Evolutionary conservation across 2,113 vertebrate genomes (phyloP), one percentile per base, ranked within the genome.

Genomic region (Dolichotis patagonum): DNA sequence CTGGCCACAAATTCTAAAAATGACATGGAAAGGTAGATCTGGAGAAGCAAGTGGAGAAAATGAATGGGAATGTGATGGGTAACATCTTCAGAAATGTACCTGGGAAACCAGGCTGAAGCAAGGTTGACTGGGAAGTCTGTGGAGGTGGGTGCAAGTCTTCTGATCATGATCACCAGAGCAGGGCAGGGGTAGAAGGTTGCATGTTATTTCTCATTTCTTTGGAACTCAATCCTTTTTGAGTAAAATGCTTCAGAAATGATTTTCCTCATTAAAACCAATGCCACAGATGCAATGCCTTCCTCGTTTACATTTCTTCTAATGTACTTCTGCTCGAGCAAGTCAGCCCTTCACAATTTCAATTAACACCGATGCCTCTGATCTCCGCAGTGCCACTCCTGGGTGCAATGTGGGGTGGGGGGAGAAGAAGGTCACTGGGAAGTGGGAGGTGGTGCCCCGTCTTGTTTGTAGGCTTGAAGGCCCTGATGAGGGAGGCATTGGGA

Each of bases 241-340:
- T 97, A 82, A 85, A 96, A 86, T 92, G 93, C 96, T 97, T 96
- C 96, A 95, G 91, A 90, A 98, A 98, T 96, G 91, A 92, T 96
- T 98, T 90, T 98, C 97, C 98, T 98, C 94, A 93, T 98, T 98
- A 98, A 98, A 98, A 98, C 95, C 98, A 98, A 98, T 98, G 97
- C 98, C 98, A 98, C 96, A 96, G 96, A 98, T 83, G 85, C 97
- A 98, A 98, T 94, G 88, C 38, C 41, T 97, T 98, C 96, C 92
- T 96, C 54, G 43, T 97, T 98, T 98, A 96, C 97, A 98, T 98
- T 98, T 97, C 86, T 97, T 97, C 93, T 97, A 97, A 98, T 98
- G 97, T 98, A 98, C 98, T 97, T 97, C 96, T 97, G 97, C 97
- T 98, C 96, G 97, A 98, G 96, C 81, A 97, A 98, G 97, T 65